A percentile compares a stretch with the other conserved stretches of the same genome.
phyloP scores from a whole-genome alignment of 2,888 invertebrate genomes.

The Drosophila greeni region DNA sequence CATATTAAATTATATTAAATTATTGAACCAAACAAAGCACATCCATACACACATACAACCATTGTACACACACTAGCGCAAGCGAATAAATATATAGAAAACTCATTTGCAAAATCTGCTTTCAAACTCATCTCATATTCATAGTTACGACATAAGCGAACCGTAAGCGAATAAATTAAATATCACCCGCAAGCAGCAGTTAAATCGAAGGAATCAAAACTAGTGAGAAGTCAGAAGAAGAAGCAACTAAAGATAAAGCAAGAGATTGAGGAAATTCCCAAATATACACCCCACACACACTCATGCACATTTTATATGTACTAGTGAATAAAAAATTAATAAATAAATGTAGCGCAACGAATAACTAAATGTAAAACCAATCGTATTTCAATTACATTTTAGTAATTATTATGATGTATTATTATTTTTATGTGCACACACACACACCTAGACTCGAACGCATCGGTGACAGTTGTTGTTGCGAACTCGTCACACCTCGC shows the following conservation, averaged over 20 bases:
- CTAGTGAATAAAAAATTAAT: conserved; percentile 40
- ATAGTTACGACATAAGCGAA: conserved; percentile 66
- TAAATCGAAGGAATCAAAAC: conserved; percentile 41
- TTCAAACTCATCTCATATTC: conserved; percentile 72
- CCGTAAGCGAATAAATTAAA: conserved; percentile 27
- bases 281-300: conserved; percentile 26
- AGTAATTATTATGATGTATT: conserved; percentile 71
- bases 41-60: conserved; percentile 48
- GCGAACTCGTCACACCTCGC: conserved; percentile 70
- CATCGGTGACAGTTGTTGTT: conserved; percentile 63
- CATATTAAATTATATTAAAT: conserved; percentile 56
- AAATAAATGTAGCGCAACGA: conserved; percentile 47
- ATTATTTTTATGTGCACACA: conserved; percentile 56
- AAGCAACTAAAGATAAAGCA: conserved; percentile 9
- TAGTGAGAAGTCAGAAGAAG: conserved; percentile 13
- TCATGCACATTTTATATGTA: conserved; percentile 48
- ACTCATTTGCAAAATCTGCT: conserved; percentile 69
- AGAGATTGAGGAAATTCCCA: conserved; percentile 16
- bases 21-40: conserved; percentile 69
- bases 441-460: conserved; percentile 18
- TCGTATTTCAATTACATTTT: conserved; percentile 68
- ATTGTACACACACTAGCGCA: conserved; percentile 42
- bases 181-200: conserved; percentile 12
- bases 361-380: conserved; percentile 42
- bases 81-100: conserved; percentile 42